Conservation (phyloP, 2,888 invertebrate species). For the Nephrotoma appendiculata region DNA sequence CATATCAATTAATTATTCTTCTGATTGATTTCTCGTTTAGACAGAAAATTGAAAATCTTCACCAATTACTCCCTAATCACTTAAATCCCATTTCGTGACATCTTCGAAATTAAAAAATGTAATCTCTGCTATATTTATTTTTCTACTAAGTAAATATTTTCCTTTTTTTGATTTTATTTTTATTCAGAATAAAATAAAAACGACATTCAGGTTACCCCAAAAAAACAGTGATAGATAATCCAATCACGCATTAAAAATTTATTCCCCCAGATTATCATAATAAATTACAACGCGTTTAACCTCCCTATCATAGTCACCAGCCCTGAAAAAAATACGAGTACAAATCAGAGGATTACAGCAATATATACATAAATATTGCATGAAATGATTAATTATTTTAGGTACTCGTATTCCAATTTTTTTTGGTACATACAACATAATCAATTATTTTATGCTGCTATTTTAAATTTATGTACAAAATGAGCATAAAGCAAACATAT, state of each 20-base stretch:
- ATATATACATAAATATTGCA: not conserved
- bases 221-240: not conserved
- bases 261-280: not conserved
- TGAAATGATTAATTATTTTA: not conserved
- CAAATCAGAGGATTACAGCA: not conserved
- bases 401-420: not conserved
- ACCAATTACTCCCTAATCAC: not conserved
- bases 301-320: not conserved
- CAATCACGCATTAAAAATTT: not conserved
- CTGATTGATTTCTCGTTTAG: too few species aligned
- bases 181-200: not conserved
- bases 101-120: not conserved
- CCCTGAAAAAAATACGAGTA: not conserved
- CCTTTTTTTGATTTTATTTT: not conserved
- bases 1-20: too few species aligned
- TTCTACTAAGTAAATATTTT: not conserved
- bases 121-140: not conserved
- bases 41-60: too few species aligned
- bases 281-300: not conserved
- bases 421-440: not conserved
- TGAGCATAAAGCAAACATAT: too few species aligned
- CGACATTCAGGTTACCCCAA: not conserved
- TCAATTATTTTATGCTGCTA: not conserved
- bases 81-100: not conserved
- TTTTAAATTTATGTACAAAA: not conserved